Base-by-base conservation (phyloP, 2,888 invertebrate genomes). In the Eupithecia centaureata region DNA sequence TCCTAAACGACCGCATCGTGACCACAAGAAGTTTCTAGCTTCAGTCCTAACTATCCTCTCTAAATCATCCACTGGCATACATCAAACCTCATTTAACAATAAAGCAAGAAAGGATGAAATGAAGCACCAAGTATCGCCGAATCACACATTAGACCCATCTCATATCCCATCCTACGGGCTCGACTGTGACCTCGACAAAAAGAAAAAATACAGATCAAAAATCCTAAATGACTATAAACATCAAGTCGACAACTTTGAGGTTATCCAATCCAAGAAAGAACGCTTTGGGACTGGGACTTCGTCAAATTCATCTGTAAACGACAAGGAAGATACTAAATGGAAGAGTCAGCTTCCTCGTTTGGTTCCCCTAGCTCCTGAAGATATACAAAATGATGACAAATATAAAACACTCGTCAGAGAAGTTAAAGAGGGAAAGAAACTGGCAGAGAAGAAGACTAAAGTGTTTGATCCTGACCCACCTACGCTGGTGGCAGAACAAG, bases 11-110 rank as follows among this genome's bases (percentile, higher is more conserved):
- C 82, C 81, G 0, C 76, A 79, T 1, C 79, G 83, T 0, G 81
- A 76, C 0, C 80, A 76, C 35, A 86, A 86, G 35, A 72, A 73
- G 0, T 88, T 90, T 65, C 60, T 89, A 1, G 67, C 81, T 0
- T 87, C 88, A 0, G 85, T 87, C 0, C 76, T 87, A 0, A 81
- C 71, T 0, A 85, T 88, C 4, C 74, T 90, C 0, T 85, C 88
- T 0, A 85, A 88, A 74, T 79, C 83, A 0, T 84, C 88, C 0
- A 77, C 84, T 0, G 84, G 79, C 0, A 89, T 88, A 0, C 86
- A 89, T 63, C 86, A 86, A 0, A 87, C 83, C 5, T 5, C 22
- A 12, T 22, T 12, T 12, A 47, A 18, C 42, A 1, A 64, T n/a
- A 15, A 64, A 32, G 22, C 7, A 54, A 28, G 54, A 54, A 62